Conservation (phyloP, 2,888 invertebrate species). For the Malthinus seriepunctatus region DNA sequence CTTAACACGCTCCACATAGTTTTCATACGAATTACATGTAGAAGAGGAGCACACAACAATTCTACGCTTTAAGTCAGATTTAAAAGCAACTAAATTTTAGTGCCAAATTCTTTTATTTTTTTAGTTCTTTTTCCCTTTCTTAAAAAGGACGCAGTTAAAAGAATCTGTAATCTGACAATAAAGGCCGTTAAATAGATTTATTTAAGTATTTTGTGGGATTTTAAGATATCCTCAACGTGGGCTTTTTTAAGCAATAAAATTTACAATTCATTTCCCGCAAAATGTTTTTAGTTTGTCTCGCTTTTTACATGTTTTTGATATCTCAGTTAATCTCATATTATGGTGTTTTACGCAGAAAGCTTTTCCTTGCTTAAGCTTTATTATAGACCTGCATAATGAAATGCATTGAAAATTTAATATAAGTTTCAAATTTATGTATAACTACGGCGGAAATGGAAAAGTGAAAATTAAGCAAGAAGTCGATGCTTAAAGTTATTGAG, state of each 20-base stretch:
- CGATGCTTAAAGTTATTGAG: too few relatives aligned
- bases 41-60: constrained; percentile 8
- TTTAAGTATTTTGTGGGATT: constrained; percentile 14
- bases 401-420: too few relatives aligned
- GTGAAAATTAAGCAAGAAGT: too few relatives aligned
- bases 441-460: too few relatives aligned
- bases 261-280: constrained; percentile 10
- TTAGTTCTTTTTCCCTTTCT: not conserved
- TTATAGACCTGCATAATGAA: too few relatives aligned
- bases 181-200: constrained; percentile 20
- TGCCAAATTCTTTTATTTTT: constrained; percentile 2
- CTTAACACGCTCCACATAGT: constrained; percentile 26
- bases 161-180: constrained; percentile 18
- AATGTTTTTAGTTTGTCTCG: too few relatives aligned
- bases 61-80: not conserved
- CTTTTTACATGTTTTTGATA: too few relatives aligned
- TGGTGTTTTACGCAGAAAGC: too few relatives aligned
- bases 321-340: too few relatives aligned
- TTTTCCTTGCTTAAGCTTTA: too few relatives aligned
- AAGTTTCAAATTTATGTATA: too few relatives aligned
- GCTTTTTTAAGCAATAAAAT: constrained; percentile 13
- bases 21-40: constrained; percentile 20
- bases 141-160: not conserved
- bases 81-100: constrained; percentile 4
- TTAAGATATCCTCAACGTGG: constrained; percentile 18